Conservation (phyloP, 1,140 invertebrate species). For the Pomacea maculata region DNA sequence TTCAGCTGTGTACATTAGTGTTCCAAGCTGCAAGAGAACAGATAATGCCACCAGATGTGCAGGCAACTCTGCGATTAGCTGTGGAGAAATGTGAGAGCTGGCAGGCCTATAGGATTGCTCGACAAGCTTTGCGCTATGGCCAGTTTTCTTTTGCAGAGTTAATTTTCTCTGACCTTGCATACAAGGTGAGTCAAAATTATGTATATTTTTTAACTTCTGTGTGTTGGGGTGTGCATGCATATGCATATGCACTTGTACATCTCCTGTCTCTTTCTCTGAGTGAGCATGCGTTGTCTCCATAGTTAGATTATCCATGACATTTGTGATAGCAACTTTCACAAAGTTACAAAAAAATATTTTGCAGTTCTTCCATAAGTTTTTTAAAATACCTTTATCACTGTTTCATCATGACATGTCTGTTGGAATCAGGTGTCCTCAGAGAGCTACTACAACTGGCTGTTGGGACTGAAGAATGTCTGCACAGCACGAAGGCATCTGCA, state of each 20-base stretch:
- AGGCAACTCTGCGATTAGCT: constrained; percentile 67
- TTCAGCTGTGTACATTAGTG: constrained; percentile 81
- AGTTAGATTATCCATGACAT: too few species aligned
- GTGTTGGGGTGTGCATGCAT: too few species aligned
- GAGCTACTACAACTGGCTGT: constrained; percentile 89
- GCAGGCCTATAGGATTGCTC: constrained; percentile 86
- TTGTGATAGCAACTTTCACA: too few species aligned
- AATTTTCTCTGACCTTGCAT: constrained; percentile 68
- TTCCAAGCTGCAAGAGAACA: constrained; percentile 77
- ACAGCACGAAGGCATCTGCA: constrained; percentile 64
- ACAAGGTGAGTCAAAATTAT: constrained; percentile 28
- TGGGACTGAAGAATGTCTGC: constrained; percentile 72
- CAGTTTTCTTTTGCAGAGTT: constrained; percentile 59
- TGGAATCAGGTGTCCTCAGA: constrained; percentile 83
- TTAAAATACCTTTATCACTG: neutral
- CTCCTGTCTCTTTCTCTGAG: too few species aligned
- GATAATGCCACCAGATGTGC: constrained; percentile 54
- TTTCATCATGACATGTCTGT: neutral
- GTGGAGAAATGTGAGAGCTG: constrained; percentile 72
- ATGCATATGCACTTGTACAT: too few species aligned
- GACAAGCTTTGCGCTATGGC: constrained; percentile 80
- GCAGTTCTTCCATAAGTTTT: neutral
- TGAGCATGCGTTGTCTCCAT: too few species aligned
- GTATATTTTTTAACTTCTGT: too few species aligned
- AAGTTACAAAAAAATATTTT: neutral